Base-by-base conservation (phyloP, 2,888 invertebrate species). In the Dynastes tityus region DNA sequence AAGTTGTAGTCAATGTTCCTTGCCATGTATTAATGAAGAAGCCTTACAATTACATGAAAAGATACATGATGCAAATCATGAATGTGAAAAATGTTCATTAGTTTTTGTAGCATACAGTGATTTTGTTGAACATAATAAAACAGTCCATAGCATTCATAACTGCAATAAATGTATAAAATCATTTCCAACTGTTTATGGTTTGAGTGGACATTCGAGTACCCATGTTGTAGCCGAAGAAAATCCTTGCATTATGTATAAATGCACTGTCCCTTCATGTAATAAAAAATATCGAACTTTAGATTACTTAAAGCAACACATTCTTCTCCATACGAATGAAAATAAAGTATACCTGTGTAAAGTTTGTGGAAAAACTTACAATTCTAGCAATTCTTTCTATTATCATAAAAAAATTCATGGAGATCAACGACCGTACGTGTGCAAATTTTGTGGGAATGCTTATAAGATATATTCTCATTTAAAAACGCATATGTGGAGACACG, bases 341-440 rank as follows among this genome's bases (percentile, higher is more conserved):
- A 78, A 63, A 53, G 37, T 71, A 22, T 78, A 70, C 64, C 37
- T 78, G 45, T 78, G 78, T 5, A 78, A 78, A 32, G 16, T 78
- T 27, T 78, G 78, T 64, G 78, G 78, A 13, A 78, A 78, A 64
- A 64, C 64, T 22, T 78, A 71, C 53, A 78, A 70, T 37, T 78
- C 78, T n/a, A 78, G 71, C 13, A 78, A 78, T 55, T 78, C 78
- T 9, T 78, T 70, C 32, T 78, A 78, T 78, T 78, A 78, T 29
- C 78, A 78, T 37, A 71, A 78, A 40, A 78, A 78, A 22, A 78
- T 78, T 63, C 78, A 78, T 37, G 64, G 49, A n/a, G 64, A 78
- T 27, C 71, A 78, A 29, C 71, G 78, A 11, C 78, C 78, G 51
- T 78, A 71, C 27, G 65, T 78, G 22, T 78, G 78, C 45, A 70